Evolutionary conservation across 1,140 invertebrate genomes (phyloP), one percentile per base, ranked within the genome.

Genomic region (Drosophila sproati): DNA sequence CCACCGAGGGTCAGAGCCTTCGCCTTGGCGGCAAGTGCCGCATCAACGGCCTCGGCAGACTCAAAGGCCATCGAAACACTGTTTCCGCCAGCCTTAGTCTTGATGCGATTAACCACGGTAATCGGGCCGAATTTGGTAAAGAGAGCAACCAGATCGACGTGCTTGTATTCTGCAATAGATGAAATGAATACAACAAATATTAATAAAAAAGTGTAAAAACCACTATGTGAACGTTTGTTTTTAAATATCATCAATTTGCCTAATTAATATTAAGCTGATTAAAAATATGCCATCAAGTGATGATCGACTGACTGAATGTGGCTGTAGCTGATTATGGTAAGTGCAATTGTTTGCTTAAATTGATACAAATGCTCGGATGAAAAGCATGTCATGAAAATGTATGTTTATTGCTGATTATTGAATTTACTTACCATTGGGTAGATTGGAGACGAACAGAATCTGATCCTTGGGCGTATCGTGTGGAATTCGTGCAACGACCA

Each of bases 61-160:
- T 73, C 69, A 12, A 85, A 91, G 12, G 78, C 78, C 52, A 91
- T 43, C 2, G 45, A 3, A 3, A 61, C 68, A 12, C 41, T 43
- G 8, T 52, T 75, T 2, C 45, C 48, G 3, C 77, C 83, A n/a
- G 29, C n/a, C 10, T 68, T 76, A 0, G 31, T 31, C 28, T 52
- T 66, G 3, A 74, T 8, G 5, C 74, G 73, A 51, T 77, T 51
- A 3, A 91, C 4, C 0, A 69, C 10, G 3, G 50, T 2, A 31
- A 91, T 67, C 0, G 60, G 52, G 2, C 90, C 90, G 35, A 80
- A 91, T 63, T 91, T 91, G 20, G 77, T 34, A 31, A 91, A 86
- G 3, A 80, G 3, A 5, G 67, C 80, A 31, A 91, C 47, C 6
- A 91, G 0, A 1, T 91, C 86, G 0, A 62, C 32, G 50, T 80